These are phyloP conservation scores for Sebastes steindachneri DNA, from an alignment of 2,797 vertebrate genomes.

Conservation along the genomic window DNA sequence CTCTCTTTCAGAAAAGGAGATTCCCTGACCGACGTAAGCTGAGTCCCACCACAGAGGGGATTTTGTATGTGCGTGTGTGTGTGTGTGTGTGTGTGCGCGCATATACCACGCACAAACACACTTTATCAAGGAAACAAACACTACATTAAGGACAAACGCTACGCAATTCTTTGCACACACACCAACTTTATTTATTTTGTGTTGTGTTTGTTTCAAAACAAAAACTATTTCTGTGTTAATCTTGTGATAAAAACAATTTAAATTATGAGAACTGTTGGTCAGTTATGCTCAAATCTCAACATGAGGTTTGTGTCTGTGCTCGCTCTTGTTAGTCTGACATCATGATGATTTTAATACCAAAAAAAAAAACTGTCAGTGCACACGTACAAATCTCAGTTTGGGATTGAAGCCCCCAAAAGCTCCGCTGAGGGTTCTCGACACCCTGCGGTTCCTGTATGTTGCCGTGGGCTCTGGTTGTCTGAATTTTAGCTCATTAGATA, in stretches of 20 bases:
- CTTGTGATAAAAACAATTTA: background rate
- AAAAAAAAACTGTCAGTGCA: background rate
- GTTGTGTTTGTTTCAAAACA: constrained; percentile 50
- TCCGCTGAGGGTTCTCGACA: background rate
- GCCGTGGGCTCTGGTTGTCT: constrained; percentile 15
- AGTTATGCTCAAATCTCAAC: constrained; percentile 18
- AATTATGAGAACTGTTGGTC: constrained; percentile 21
- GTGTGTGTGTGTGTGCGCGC: background rate
- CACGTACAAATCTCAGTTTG: constrained; percentile 5
- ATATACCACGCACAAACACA: constrained; percentile 29
- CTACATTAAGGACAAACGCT: constrained; percentile 38
- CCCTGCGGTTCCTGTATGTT: background rate
- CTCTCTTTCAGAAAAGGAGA: constrained; percentile 45
- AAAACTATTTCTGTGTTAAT: constrained; percentile 43
- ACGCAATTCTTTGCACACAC: constrained; percentile 66
- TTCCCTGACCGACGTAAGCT: background rate
- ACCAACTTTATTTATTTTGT: constrained; percentile 72
- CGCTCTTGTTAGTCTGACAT: background rate
- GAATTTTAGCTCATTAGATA: constrained; percentile 32
- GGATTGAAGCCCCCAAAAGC: background rate
- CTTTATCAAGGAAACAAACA: constrained; percentile 4
- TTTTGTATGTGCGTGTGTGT: background rate
- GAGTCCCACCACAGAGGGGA: background rate
- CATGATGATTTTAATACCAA: constrained; percentile 11
- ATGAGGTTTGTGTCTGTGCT: constrained; percentile 22